A percentile compares a stretch with the other conserved stretches of the same genome.
These are phyloP conservation scores for Aurelia aurita complex sp. Pacific DNA, from an alignment of 30 jellyfish, hydroid and myxozoan genomes.

Conservation along the genomic window DNA sequence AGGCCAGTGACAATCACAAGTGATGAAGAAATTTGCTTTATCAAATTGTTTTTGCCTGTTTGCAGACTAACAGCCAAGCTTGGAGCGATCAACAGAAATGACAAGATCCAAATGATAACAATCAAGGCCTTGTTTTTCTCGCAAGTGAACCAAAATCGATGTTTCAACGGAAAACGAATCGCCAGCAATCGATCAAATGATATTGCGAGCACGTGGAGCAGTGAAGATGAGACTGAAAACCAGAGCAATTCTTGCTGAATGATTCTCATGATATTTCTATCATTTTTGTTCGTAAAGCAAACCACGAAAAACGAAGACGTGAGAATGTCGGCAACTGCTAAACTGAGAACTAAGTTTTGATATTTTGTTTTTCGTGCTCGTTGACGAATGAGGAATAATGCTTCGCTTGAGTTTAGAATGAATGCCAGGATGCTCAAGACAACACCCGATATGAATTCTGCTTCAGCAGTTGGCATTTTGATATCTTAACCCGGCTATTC, in stretches of 20 bases:
- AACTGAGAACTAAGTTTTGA: conserved; percentile 46
- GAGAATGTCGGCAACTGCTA: conserved; percentile 53
- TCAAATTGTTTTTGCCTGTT: background rate
- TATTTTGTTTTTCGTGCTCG: conserved; percentile 34
- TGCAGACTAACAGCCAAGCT: conserved; percentile 5
- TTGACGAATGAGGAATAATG: conserved; percentile 22
- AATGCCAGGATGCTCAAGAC: conserved; percentile 27
- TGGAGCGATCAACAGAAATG: conserved; percentile 36
- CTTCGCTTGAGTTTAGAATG: conserved; percentile 36
- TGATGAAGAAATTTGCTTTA: conserved; percentile 26
- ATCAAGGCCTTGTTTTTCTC: conserved; percentile 29
- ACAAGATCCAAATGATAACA: conserved; percentile 34
- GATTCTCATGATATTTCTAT: background rate
- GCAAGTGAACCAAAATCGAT: conserved; percentile 63
- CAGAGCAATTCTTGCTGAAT: conserved; percentile 42
- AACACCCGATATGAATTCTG: conserved; percentile 21
- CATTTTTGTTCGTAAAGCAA: background rate
- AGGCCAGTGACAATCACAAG: conserved; percentile 41
- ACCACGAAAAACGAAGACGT: conserved; percentile 23
- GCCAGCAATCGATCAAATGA: conserved; percentile 64
- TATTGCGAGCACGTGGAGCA: conserved; percentile 67
- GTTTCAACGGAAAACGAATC: conserved; percentile 64
- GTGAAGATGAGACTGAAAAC: conserved; percentile 65
- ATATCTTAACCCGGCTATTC: background rate
- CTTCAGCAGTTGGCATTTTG: background rate